Evolutionary conservation across 2,888 invertebrate genomes (phyloP).

Genomic region (Drosophila nigricruria): DNA sequence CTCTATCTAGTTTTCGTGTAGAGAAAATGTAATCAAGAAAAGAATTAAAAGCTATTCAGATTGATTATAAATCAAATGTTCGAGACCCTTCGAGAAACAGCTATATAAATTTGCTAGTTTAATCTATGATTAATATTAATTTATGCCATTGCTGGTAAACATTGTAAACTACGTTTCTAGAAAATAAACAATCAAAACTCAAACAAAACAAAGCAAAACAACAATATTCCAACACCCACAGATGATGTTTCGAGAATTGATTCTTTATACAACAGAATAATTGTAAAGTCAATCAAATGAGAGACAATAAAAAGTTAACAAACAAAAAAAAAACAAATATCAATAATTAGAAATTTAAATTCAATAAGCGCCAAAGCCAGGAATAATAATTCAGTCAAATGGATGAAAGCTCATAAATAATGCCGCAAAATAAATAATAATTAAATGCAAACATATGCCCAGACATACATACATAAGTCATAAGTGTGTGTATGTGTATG

Average conservation of each 20-base stretch:
- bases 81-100: conserved; percentile 1
- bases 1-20: no score
- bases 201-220: not conserved
- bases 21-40: not conserved
- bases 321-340: conserved; percentile 22
- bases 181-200: not conserved
- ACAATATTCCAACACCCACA: not conserved
- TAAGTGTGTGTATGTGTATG: not conserved
- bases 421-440: conserved; percentile 38
- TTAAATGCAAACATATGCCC: conserved; percentile 23
- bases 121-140: conserved; percentile 18
- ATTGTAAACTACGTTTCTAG: not conserved
- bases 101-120: not conserved
- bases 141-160: conserved; percentile 7
- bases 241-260: conserved; percentile 9
- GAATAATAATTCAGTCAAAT: conserved; percentile 43
- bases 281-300: conserved; percentile 4
- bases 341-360: conserved; percentile 70
- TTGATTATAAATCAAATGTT: conserved; percentile 2
- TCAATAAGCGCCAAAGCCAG: conserved; percentile 54
- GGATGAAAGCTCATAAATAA: conserved; percentile 59
- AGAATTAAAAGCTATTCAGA: not conserved
- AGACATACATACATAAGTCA: not conserved
- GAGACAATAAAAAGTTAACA: conserved; percentile 21
- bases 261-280: not conserved